Conservation (phyloP, 2,888 invertebrate genomes). For the Andricus quercusramuli region DNA sequence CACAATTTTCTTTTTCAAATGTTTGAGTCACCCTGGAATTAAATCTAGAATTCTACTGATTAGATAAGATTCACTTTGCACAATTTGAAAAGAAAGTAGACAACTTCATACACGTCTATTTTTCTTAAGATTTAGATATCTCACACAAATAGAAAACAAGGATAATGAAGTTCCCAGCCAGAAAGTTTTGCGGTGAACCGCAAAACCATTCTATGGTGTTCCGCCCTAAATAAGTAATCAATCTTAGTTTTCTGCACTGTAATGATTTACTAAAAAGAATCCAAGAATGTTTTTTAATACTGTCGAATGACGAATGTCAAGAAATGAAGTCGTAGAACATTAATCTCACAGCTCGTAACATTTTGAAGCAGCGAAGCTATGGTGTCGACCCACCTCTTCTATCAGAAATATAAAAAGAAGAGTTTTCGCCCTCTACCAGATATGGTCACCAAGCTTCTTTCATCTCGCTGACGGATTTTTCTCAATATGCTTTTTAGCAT, state of each 20-base stretch:
- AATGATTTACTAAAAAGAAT: constrained; percentile 4
- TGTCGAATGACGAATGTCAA: constrained; percentile 3
- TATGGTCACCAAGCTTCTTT: constrained; percentile 21
- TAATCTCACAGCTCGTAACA: constrained; percentile 27
- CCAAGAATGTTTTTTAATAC: not conserved
- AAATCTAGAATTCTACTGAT: not conserved
- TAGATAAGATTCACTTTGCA: not conserved
- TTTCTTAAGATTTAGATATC: not conserved
- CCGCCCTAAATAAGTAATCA: not conserved
- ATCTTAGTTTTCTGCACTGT: not conserved
- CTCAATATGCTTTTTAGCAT: constrained; percentile 24
- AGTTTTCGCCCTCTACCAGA: constrained; percentile 26
- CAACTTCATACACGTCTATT: not conserved
- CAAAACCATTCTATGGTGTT: not conserved
- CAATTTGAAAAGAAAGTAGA: not conserved
- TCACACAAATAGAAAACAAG: not conserved
- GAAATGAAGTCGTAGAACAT: not conserved
- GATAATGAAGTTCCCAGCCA: not conserved
- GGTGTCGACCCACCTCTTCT: constrained; percentile 29
- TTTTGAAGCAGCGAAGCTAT: constrained; percentile 33
- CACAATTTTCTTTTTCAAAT: not conserved
- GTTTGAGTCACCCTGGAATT: not conserved
- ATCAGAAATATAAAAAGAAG: constrained; percentile 36
- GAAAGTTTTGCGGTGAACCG: not conserved
- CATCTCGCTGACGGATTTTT: constrained; percentile 33